Conservation (phyloP, 2,113 vertebrate species). For the Microcebus murinus region DNA sequence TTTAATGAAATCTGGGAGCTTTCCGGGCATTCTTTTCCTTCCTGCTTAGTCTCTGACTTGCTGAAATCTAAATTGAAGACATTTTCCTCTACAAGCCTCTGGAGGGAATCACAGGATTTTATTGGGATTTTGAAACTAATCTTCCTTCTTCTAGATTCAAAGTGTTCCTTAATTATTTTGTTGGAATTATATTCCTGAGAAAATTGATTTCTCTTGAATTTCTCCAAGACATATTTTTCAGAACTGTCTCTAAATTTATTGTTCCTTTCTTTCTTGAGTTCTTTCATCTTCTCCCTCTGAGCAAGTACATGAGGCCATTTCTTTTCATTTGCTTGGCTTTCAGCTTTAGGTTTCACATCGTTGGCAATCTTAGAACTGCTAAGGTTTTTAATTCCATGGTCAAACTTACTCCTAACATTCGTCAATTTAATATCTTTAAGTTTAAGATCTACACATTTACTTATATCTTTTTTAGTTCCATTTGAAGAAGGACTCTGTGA, state of each 20-base stretch:
- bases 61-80: conserved; percentile 12
- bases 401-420: conserved; percentile 49
- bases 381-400: conserved; percentile 32
- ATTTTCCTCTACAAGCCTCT: neutral
- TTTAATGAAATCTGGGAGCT: neutral
- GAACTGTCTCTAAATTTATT: conserved; percentile 67
- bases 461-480: conserved; percentile 67
- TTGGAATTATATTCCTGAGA: conserved; percentile 47
- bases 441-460: conserved; percentile 80
- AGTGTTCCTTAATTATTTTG: conserved; percentile 54
- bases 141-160: conserved; percentile 33
- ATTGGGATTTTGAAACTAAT: conserved; percentile 72
- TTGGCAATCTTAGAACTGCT: conserved; percentile 41
- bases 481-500: conserved; percentile 55
- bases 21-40: conserved; percentile 60
- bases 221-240: conserved; percentile 71
- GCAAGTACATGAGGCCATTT: conserved; percentile 66
- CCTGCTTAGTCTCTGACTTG: conserved; percentile 18
- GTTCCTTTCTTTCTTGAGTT: conserved; percentile 64
- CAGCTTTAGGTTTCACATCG: conserved; percentile 16
- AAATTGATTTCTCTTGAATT: conserved; percentile 47
- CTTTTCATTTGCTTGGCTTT: conserved; percentile 64
- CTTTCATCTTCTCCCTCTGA: conserved; percentile 78
- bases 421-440: conserved; percentile 75
- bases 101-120: conserved; percentile 31